A percentile compares a stretch with the other conserved stretches of the same genome.
These are phyloP conservation scores for Clarias magur DNA, from an alignment of 2,113 vertebrate species.

Conservation along the genomic window DNA sequence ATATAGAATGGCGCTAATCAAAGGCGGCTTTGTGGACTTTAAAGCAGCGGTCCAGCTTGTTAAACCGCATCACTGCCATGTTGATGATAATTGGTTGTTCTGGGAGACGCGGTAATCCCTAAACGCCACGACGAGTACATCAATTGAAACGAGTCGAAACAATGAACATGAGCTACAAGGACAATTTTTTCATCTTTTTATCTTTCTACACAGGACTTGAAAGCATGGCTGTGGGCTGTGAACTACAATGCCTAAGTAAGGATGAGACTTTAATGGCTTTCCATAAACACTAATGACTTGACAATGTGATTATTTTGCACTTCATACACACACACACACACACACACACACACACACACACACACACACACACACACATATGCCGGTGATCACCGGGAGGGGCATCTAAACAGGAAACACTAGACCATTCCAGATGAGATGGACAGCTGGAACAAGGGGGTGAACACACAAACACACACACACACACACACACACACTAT, in stretches of 20 bases:
- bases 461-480: background rate
- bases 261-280: constrained; percentile 14
- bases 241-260: background rate
- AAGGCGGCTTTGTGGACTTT: background rate
- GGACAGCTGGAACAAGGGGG: constrained; percentile 8
- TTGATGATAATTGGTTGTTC: background rate
- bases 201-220: background rate
- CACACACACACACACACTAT: constrained; percentile 12
- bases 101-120: background rate
- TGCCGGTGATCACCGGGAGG: background rate
- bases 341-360: background rate
- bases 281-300: constrained; percentile 13
- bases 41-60: background rate
- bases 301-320: constrained; percentile 16
- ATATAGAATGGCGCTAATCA: background rate
- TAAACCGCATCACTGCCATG: background rate
- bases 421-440: constrained; percentile 6
- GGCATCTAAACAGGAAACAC: background rate
- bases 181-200: background rate
- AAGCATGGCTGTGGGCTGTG: background rate
- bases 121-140: background rate
- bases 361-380: background rate
- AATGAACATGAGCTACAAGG: background rate
- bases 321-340: background rate
- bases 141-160: background rate